Evolutionary conservation across 1,140 invertebrate genomes (phyloP).

Genomic region (Armadillidium nasatum): DNA sequence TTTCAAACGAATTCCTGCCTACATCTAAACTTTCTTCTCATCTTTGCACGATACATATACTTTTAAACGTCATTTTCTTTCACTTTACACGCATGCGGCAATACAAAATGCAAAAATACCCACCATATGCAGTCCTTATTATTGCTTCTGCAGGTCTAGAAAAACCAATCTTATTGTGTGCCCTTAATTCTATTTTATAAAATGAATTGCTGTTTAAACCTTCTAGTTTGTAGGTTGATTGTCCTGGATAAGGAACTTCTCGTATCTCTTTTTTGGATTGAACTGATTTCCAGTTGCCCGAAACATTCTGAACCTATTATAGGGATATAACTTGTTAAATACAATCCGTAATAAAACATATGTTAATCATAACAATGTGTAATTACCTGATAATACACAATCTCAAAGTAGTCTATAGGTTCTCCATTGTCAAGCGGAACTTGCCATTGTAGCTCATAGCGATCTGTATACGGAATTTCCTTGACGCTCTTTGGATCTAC

Average conservation of each 20-base stretch:
- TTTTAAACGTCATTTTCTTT: too few species aligned
- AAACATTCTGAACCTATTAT: conserved; percentile 46
- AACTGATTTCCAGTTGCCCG: conserved; percentile 56
- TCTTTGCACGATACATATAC: too few species aligned
- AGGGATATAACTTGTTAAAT: neutral
- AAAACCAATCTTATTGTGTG: conserved; percentile 76
- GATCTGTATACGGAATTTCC: conserved; percentile 62
- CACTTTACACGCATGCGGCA: too few species aligned
- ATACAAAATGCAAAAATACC: conserved; percentile 18
- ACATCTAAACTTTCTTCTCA: too few species aligned
- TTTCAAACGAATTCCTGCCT: too few species aligned
- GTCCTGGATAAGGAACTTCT: conserved; percentile 52
- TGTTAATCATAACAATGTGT: neutral
- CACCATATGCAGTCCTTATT: conserved; percentile 75
- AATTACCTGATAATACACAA: conserved; percentile 66
- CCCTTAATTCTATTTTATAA: conserved; percentile 74
- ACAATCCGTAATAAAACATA: neutral
- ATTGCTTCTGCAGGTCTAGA: conserved; percentile 67
- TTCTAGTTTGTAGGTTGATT: conserved; percentile 62
- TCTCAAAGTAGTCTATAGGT: conserved; percentile 73
- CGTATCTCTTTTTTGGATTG: conserved; percentile 53
- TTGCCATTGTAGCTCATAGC: conserved; percentile 74
- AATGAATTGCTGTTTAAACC: conserved; percentile 66
- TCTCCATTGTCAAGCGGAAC: conserved; percentile 81
- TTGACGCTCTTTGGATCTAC: conserved; percentile 46